Conservation (phyloP, 2,113 vertebrate species). For the Gopherus evgoodei region DNA sequence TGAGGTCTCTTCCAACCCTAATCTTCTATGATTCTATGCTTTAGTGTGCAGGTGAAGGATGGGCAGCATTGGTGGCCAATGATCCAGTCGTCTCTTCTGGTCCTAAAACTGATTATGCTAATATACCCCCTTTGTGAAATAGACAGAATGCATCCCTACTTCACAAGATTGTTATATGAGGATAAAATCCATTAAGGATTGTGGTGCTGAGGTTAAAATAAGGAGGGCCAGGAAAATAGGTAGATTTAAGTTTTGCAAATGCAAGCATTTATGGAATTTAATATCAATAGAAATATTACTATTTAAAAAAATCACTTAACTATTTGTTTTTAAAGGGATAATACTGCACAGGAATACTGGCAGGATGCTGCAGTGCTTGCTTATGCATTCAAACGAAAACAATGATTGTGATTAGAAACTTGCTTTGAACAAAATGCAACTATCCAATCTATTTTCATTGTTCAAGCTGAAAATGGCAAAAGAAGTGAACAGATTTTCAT, state of each 20-base stretch:
- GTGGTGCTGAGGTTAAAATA: not conserved
- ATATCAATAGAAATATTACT: not conserved
- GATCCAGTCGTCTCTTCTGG: not conserved
- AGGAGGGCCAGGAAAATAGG: not conserved
- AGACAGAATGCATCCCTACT: no score
- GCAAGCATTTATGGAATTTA: not conserved
- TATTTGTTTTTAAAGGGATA: not conserved
- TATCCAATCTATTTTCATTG: not conserved
- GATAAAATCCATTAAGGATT: no score
- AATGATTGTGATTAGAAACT: not conserved
- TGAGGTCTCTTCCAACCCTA: no score
- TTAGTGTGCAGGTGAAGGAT: not conserved
- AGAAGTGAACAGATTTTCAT: not conserved
- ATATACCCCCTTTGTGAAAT: no score
- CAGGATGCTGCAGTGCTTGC: not conserved
- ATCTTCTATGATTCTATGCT: no score
- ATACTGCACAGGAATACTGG: not conserved
- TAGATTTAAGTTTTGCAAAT: not conserved
- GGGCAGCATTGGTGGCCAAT: not conserved
- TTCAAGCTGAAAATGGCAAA: not conserved
- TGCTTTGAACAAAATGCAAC: not conserved
- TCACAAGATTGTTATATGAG: no score
- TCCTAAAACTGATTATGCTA: no score
- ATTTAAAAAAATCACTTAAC: not conserved
- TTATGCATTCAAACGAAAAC: not conserved